Percentiles rank a stretch among this genome's conserved stretches.
Conservation (phyloP, 2,113 vertebrate species). For the Carettochelys insculpta region DNA sequence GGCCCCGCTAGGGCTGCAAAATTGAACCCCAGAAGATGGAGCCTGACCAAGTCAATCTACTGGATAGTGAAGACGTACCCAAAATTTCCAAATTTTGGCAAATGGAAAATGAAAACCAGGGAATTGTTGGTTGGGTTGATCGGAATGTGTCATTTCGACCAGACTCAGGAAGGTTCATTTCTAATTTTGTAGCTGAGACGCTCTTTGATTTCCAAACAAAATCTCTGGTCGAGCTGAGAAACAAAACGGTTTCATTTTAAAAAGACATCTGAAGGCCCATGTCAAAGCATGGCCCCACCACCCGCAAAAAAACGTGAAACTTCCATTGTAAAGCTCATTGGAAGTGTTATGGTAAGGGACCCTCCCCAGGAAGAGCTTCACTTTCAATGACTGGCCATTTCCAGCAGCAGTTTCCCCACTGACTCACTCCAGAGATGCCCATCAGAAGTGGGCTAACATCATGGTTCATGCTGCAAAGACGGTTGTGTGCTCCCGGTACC, state of each 20-base stretch:
- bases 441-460: background rate
- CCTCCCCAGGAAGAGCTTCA: too few relatives aligned
- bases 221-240: background rate
- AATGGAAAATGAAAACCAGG: background rate
- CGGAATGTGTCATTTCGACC: background rate
- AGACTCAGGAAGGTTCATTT: background rate
- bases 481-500: accelerated
- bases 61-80: too few relatives aligned
- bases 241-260: background rate
- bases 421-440: background rate
- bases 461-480: background rate
- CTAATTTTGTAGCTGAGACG: background rate
- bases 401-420: background rate
- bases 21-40: too few relatives aligned
- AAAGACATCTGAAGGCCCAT: too few relatives aligned
- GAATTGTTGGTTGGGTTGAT: background rate
- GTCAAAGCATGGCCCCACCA: background rate
- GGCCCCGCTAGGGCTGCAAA: too few relatives aligned
- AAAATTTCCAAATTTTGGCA: background rate
- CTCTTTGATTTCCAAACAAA: background rate
- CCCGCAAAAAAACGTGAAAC: background rate
- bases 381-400: background rate
- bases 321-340: too few relatives aligned
- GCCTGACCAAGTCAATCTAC: too few relatives aligned
- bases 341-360: too few relatives aligned